Evolutionary conservation across 2,797 vertebrate species (phyloP), one percentile per base, ranked within the genome.

Genomic region (Myripristis murdjan): DNA sequence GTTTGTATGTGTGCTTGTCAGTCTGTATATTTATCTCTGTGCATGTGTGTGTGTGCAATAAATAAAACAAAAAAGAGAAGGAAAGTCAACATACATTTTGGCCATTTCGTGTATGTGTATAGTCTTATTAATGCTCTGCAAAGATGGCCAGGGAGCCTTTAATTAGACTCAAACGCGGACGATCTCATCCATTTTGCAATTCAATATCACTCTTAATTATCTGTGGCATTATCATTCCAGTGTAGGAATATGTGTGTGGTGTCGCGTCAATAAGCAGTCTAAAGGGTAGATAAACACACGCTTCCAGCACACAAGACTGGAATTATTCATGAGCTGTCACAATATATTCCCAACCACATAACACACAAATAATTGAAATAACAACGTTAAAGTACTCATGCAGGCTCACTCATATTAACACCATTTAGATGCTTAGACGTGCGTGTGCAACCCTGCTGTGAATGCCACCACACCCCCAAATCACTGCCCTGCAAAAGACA

Each of bases 321-420:
- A 77, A 88, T 86, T 82, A 87, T 88, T 86, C 74, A 86, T 88
- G 85, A 91, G 80, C 77, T 79, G 83, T 87, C 84, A 84, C 68
- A 55, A 10, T 18, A 28, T 16, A 67, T 88, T 60, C 35, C 39
- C 16, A 10, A 62, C 23, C 61, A 53, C 68, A 64, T 55, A 31
- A 71, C 65, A 70, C 73, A 79, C 54, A 51, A 37, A 73, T 87
- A 81, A 90, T 90, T 85, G 70, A 88, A 84, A 79, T 88, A 87
- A 87, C 28, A 33, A 86, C 77, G 75, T 71, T 64, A 59, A 72
- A 82, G 68, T 64, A 52, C 43, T 46, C 58, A 47, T 0, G 23
- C 64, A 47, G 39, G 28, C 69, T 28, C 31, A 28, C 55, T 2
- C 41, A 44, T 10, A 56, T 61, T 41, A 54, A 41, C 43, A 10